phyloP scores from a whole-genome alignment of 2,797 vertebrate genomes.

The Meda fulgida region DNA sequence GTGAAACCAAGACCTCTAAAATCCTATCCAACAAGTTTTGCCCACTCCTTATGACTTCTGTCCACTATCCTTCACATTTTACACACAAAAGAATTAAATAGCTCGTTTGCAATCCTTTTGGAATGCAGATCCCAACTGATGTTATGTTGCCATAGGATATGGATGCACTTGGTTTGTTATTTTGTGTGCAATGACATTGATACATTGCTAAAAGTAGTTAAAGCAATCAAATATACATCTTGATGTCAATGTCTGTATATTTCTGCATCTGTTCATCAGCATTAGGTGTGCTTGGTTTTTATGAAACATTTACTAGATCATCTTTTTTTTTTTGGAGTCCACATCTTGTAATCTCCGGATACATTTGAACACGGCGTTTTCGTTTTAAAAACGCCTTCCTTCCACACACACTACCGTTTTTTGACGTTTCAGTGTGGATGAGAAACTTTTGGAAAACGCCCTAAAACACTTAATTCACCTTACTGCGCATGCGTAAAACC shows the following conservation, averaged over 20 bases:
- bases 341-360: not conserved
- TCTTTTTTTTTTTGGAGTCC: not conserved
- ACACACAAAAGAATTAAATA: not conserved
- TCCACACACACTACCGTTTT: too few species aligned
- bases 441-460: too few species aligned
- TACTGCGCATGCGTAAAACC: too few species aligned
- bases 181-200: not conserved
- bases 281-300: not conserved
- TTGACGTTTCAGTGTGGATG: too few species aligned
- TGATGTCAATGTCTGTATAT: not conserved
- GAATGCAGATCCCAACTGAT: not conserved
- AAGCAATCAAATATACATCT: not conserved
- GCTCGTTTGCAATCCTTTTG: not conserved
- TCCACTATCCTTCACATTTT: not conserved
- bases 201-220: not conserved
- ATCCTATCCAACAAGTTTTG: constrained; percentile 16
- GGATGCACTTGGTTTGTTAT: not conserved
- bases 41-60: not conserved
- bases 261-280: not conserved
- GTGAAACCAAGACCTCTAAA: not conserved
- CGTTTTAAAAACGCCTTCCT: too few species aligned
- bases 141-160: not conserved
- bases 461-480: too few species aligned
- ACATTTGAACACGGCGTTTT: too few species aligned
- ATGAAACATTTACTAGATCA: not conserved